A percentile compares a stretch with the other conserved stretches of the same genome.
phyloP scores from a whole-genome alignment of 2,797 vertebrate species.

The Melanogrammus aeglefinus region DNA sequence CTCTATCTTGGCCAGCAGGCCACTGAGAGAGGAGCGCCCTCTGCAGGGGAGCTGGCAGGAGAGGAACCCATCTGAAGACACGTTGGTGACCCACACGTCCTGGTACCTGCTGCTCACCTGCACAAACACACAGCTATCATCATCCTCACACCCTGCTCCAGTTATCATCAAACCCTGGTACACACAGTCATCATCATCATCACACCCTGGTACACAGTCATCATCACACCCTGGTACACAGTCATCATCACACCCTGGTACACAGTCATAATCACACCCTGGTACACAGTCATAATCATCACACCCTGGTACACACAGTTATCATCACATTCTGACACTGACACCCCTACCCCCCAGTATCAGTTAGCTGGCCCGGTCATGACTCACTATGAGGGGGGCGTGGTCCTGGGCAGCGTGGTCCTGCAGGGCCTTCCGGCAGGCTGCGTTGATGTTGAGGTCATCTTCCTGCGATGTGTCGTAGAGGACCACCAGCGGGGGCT shows the following conservation, averaged over 20 bases:
- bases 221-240: too few relatives aligned
- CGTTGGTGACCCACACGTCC: conserved; percentile 82
- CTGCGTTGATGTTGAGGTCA: conserved; percentile 87
- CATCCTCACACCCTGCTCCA: too few relatives aligned
- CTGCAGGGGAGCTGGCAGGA: conserved; percentile 89
- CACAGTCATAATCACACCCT: too few relatives aligned
- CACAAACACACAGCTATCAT: conserved; percentile 6
- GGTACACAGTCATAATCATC: too few relatives aligned
- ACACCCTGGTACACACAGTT: too few relatives aligned
- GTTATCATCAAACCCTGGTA: too few relatives aligned
- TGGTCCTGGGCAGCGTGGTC: conserved; percentile 51
- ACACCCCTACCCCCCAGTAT: too few relatives aligned
- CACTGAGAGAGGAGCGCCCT: conserved; percentile 78
- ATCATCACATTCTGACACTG: too few relatives aligned
- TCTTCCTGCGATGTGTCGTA: conserved; percentile 92
- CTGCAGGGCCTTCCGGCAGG: conserved; percentile 80
- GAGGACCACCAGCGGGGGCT: conserved; percentile 81
- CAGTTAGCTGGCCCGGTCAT: neutral
- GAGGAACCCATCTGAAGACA: conserved; percentile 84
- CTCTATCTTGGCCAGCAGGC: conserved; percentile 79
- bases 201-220: too few relatives aligned
- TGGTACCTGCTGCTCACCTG: conserved; percentile 79
- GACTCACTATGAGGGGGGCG: conserved; percentile 79
- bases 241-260: too few relatives aligned
- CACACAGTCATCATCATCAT: neutral